These are phyloP conservation scores for Conistra vaccinii DNA, from an alignment of 2,888 invertebrate species.

Conservation along the genomic window DNA sequence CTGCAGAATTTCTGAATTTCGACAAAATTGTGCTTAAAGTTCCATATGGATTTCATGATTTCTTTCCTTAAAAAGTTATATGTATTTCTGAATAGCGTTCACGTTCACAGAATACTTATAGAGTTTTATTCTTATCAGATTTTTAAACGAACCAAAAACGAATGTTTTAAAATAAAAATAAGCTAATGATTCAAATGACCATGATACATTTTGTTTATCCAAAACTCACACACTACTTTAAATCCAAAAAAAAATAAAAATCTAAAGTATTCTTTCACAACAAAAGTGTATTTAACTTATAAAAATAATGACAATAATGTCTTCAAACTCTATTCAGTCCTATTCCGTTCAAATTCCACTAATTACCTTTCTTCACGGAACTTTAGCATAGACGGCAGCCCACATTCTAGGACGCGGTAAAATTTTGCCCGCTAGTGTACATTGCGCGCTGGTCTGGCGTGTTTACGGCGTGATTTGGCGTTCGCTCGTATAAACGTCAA, in stretches of 20 bases:
- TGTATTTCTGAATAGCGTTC: conserved; percentile 30
- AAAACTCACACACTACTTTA: background rate
- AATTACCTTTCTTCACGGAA: conserved; percentile 51
- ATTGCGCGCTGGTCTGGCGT: conserved; percentile 54
- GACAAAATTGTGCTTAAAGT: conserved; percentile 72
- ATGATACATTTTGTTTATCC: background rate
- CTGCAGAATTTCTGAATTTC: conserved; percentile 68
- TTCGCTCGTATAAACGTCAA: conserved; percentile 74
- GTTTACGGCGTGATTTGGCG: conserved; percentile 65
- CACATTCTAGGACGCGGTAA: conserved; percentile 32
- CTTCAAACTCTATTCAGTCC: conserved; percentile 22
- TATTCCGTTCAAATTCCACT: conserved; percentile 34
- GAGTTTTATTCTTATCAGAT: background rate
- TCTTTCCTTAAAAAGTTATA: conserved; percentile 65
- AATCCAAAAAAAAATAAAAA: background rate
- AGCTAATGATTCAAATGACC: background rate
- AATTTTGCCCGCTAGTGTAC: conserved; percentile 47
- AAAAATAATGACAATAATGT: conserved; percentile 17
- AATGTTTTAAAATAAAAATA: background rate
- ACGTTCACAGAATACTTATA: background rate
- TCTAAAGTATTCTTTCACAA: background rate
- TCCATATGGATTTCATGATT: conserved; percentile 69
- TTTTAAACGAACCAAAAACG: background rate
- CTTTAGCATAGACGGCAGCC: conserved; percentile 21
- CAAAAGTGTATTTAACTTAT: conserved; percentile 12